phyloP scores from a whole-genome alignment of 2,797 vertebrate species.

The Coendou prehensilis region DNA sequence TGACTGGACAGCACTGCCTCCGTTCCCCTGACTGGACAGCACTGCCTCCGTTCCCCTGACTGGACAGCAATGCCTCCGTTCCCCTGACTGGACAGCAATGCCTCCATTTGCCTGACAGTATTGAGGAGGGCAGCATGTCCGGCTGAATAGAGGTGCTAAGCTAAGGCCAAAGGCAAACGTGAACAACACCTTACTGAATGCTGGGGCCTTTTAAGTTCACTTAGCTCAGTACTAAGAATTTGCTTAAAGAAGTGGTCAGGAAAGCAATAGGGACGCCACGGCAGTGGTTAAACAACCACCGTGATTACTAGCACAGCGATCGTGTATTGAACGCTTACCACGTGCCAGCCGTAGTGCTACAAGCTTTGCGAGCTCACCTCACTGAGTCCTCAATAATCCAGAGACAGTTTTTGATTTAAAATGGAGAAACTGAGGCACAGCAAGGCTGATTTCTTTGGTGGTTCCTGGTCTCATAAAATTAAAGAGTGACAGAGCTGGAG shows the following conservation, averaged over 20 bases:
- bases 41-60: too few species aligned
- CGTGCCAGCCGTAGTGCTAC: neutral
- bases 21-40: neutral
- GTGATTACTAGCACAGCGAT: too few species aligned
- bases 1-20: neutral
- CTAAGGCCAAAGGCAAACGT: neutral
- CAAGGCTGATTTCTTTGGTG: neutral
- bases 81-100: neutral
- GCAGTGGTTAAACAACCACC: neutral
- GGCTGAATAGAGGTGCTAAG: too few species aligned
- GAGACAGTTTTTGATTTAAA: neutral
- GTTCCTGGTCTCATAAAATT: neutral
- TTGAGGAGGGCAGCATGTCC: rapidly evolving
- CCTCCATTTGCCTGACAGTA: neutral
- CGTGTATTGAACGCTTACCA: neutral
- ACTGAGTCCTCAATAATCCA: neutral
- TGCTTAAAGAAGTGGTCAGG: neutral
- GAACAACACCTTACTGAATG: neutral
- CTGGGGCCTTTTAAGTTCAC: neutral
- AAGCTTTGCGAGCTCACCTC: neutral
- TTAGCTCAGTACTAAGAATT: neutral
- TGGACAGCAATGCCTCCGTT: neutral
- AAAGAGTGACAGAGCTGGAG: neutral
- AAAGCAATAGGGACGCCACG: neutral
- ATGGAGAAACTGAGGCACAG: neutral